A percentile compares a stretch with the other conserved stretches of the same genome.
Conservation (phyloP, 2,888 invertebrate genomes). For the Sthenelais limicola region DNA sequence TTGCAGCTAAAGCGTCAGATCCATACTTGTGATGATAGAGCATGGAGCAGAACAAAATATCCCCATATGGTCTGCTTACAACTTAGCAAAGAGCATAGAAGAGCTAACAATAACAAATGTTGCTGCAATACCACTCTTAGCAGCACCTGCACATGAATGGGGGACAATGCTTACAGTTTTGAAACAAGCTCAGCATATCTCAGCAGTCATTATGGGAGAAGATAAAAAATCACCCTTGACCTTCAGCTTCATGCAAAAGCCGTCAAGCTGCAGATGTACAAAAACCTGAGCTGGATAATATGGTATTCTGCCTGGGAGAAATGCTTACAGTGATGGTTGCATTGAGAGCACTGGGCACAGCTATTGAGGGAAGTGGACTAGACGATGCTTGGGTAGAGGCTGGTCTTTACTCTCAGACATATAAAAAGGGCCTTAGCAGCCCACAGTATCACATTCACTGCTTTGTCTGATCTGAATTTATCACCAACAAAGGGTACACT, state of each 20-base stretch:
- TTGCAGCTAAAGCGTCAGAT: not conserved
- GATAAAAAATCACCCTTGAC: not conserved
- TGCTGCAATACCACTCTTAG: not conserved
- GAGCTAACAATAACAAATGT: not conserved
- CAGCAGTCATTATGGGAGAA: constrained; percentile 6
- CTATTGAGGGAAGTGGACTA: not conserved
- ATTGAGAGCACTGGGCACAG: not conserved
- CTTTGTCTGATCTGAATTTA: not conserved
- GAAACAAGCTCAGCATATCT: not conserved
- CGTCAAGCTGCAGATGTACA: not conserved
- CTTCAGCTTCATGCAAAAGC: not conserved
- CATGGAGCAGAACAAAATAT: not conserved
- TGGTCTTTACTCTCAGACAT: too few relatives aligned
- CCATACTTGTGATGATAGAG: too few relatives aligned
- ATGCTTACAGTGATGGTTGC: too few relatives aligned
- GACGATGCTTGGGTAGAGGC: not conserved
- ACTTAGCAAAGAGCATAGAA: not conserved
- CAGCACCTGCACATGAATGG: constrained; percentile 17
- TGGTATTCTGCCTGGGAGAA: not conserved
- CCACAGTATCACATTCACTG: too few relatives aligned
- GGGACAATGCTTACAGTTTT: not conserved
- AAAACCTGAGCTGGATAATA: not conserved
- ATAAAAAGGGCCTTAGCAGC: too few relatives aligned
- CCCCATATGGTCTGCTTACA: constrained; percentile 1
- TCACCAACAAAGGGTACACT: constrained; percentile 6